Base-by-base conservation (phyloP, 2,797 vertebrate genomes). In the Sphenopsis melanotis region DNA sequence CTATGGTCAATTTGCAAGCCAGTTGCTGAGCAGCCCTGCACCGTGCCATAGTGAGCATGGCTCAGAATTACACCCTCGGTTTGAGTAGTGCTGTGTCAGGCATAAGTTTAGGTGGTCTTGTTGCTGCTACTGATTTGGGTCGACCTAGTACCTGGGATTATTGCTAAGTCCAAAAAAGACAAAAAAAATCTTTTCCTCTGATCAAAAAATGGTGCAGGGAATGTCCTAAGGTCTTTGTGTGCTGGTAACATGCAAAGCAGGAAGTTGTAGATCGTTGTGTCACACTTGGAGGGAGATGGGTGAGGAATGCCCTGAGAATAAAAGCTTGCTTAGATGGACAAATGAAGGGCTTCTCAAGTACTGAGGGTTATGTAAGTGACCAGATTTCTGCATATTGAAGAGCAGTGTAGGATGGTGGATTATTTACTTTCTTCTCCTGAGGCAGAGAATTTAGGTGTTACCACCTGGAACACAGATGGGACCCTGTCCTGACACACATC, bases 11-110 rank as follows among this genome's bases (percentile, higher is more conserved):
- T 94, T 94, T 93, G 69, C 91, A 88, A 65, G 69, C 44, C 83
- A 90, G 81, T 41, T 72, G 60, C 89, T 90, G 70, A 79, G 89
- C 93, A 68, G 68, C 19, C 9, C 29, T 44, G n/a, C 52, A 23
- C 39, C 0, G 0, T 83, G 46, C 41, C 12, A 1, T 55, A 2
- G 5, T 39, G 50, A 79, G 23, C 55, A 42, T 55, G 0, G 0
- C 83, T 69, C 65, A 60, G 64, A 87, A n/a, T 82, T 57, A 26
- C 15, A 36, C 37, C 32, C 50, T 41, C 82, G 23, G 6, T 61
- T 92, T 3, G 2, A 34, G 26, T 56, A 39, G 36, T 29, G 66
- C 69, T 83, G 52, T 47, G 36, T 61, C 21, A 68, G 76, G 59
- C 15, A 10, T 68, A 75, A 85, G 29, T 81, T 79, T 39, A 46